Conservation (phyloP, 2,888 invertebrate genomes). For the Tetranychus piercei region DNA sequence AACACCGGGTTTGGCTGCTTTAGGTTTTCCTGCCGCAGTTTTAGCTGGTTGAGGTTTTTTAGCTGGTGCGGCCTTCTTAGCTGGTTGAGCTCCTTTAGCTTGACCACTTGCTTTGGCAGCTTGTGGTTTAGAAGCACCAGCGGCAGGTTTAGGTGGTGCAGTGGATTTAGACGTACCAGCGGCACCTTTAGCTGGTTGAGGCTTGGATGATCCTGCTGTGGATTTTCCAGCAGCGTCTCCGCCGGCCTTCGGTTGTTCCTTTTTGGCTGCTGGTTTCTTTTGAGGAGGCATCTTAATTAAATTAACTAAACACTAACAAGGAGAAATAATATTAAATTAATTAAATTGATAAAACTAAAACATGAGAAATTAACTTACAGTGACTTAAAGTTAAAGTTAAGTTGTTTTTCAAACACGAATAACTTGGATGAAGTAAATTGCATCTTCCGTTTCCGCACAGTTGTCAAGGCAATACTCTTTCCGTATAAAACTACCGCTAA, state of each 20-base stretch:
- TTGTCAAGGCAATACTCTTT: background rate
- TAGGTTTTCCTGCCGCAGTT: background rate
- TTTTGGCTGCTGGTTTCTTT: slow-evolving; percentile 19
- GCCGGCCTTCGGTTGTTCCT: slow-evolving; percentile 14
- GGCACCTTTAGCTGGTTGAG: background rate
- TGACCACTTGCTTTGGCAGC: background rate
- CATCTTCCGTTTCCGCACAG: background rate
- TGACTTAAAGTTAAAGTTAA: background rate
- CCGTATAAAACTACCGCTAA: background rate
- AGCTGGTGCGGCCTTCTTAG: background rate
- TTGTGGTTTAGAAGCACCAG: slow-evolving; percentile 23
- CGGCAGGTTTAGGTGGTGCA: slow-evolving; percentile 13
- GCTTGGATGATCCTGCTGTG: slow-evolving; percentile 5
- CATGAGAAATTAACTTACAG: background rate
- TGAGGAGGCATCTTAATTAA: slow-evolving; percentile 4
- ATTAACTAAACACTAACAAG: background rate
- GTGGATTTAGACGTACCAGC: background rate
- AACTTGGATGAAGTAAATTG: no score
- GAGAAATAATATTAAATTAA: background rate
- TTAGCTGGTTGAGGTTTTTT: background rate
- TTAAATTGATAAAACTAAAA: background rate
- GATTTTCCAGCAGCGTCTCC: slow-evolving; percentile 20
- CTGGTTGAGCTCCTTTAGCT: background rate
- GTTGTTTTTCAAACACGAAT: background rate
- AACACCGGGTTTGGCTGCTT: slow-evolving; percentile 1